A percentile compares a stretch with the other conserved stretches of the same genome.
Evolutionary conservation across 1,140 invertebrate species (phyloP).

Genomic region (Halesus radiatus): DNA sequence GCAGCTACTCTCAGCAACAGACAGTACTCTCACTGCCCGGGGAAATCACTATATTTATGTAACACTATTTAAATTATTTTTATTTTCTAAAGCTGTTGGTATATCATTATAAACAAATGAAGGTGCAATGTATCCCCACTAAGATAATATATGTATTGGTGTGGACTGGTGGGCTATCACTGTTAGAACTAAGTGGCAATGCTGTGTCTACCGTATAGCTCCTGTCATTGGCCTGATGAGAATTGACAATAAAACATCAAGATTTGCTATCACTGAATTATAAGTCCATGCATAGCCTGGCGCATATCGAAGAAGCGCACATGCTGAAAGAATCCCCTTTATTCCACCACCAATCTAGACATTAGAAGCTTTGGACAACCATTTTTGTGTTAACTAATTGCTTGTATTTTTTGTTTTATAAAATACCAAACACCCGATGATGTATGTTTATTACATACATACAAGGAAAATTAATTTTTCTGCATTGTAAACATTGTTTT

Average conservation of each 20-base stretch:
- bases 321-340: no score
- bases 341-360: neutral
- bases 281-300: no score
- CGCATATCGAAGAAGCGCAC: no score
- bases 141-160: no score
- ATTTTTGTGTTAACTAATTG: neutral
- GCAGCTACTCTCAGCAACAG: neutral
- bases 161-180: no score
- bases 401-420: constrained; percentile 10
- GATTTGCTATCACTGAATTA: no score
- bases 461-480: neutral
- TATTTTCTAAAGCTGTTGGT: neutral
- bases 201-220: no score
- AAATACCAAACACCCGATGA: neutral
- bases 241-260: no score
- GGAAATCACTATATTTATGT: constrained; percentile 1
- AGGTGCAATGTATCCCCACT: no score
- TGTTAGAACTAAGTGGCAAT: no score
- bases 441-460: neutral
- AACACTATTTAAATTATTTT: neutral
- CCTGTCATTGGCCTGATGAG: no score
- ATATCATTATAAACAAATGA: no score
- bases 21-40: neutral
- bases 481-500: constrained; percentile 5
- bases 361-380: neutral